These are phyloP conservation scores for Erebia aethiops DNA, from an alignment of 2,888 invertebrate species.

Conservation along the genomic window DNA sequence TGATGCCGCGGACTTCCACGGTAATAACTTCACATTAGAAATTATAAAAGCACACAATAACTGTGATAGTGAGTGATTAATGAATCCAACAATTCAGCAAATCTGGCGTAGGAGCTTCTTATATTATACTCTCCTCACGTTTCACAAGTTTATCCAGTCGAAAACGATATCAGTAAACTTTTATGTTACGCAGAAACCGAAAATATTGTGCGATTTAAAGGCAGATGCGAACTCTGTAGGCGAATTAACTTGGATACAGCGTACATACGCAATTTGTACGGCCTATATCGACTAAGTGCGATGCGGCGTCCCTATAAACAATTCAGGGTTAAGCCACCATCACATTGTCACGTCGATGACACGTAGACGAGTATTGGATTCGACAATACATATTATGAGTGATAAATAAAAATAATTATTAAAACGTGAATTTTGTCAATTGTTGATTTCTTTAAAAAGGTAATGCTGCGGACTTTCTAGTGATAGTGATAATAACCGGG, in stretches of 20 bases:
- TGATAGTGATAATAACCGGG: no score
- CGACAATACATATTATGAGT: background rate
- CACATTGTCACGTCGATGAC: conserved; percentile 29
- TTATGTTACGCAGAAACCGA: conserved; percentile 21
- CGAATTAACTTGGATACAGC: conserved; percentile 29
- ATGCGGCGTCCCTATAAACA: no score
- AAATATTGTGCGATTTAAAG: conserved; percentile 24
- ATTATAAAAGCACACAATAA: no score
- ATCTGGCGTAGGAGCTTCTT: no score
- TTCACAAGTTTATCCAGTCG: background rate
- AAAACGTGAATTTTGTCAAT: no score
- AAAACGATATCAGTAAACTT: conserved; percentile 14
- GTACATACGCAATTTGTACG: conserved; percentile 13
- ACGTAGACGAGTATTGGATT: conserved; percentile 7
- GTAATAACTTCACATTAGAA: no score
- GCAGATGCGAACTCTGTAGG: conserved; percentile 14
- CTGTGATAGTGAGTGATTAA: no score
- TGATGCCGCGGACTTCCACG: no score
- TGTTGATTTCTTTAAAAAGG: no score
- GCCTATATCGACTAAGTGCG: conserved; percentile 12
- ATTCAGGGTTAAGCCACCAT: conserved; percentile 27
- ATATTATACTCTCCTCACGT: background rate
- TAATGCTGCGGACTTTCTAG: no score
- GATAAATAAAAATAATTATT: no score
- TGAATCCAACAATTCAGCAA: no score